Base-by-base conservation (phyloP, 1,140 invertebrate species). In the Heliconius nattereri region DNA sequence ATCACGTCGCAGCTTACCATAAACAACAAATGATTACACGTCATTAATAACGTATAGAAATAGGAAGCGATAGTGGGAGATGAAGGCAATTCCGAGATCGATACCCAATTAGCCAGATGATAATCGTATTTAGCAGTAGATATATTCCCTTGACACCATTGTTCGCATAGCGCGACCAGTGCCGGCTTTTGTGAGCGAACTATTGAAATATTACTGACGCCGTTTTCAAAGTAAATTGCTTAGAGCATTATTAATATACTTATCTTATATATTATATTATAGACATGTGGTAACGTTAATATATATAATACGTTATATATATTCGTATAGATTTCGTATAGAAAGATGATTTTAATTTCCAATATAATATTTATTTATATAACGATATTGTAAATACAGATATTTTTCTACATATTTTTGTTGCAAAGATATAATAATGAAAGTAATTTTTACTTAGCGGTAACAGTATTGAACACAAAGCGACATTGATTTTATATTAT, bases 61-160 rank as follows among this genome's bases (percentile, higher is more conserved):
- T n/a, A 72, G 29, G 71, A 72, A 72, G 71, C 71, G 66, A 71
- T 77, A 77, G 23, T 72, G 70, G 49, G 70, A 57, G 76, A 78
- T 78, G 76, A 78, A 78, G 52, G 76, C 76, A 78, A 72, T 78
- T 73, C 8, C 76, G 49, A 57, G 49, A 78, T 73, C 76, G 71
- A 78, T 78, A 78, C 71, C 45, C 71, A 78, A 78, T 78, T 78
- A 78, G 76, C 45, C 70, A 70, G 76, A 78, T 73, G 70, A 78
- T 78, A 73, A 78, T 72, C 76, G 76, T 73, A 70, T 78, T 77
- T 71, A 37, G 66, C 26, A 45, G 52, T 37, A 60, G 57, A 76
- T 71, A 71, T 73, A 73, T 73, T 73, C 72, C 72, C 72, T 73
- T 26, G 72, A 73, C 45, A 73, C 72, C 71, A 72, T 72, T 40